These are phyloP conservation scores for Oostethus manadensis DNA, from an alignment of 2,113 vertebrate genomes.

Conservation along the genomic window DNA sequence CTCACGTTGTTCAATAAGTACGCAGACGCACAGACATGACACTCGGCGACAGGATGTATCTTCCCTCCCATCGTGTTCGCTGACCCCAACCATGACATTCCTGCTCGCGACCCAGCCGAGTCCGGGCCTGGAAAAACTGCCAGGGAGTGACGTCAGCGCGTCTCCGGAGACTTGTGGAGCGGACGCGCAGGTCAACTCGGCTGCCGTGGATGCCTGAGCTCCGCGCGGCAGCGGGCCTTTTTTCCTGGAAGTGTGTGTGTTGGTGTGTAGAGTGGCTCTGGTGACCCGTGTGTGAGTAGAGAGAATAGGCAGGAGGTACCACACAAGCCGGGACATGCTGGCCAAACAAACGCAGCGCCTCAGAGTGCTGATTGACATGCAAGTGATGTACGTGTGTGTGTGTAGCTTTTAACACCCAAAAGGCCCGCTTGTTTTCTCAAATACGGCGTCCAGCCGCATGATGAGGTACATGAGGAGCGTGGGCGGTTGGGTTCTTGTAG, in stretches of 20 bases:
- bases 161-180: slow-evolving; percentile 44
- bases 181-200: slow-evolving; percentile 35
- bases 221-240: slow-evolving; percentile 17
- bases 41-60: slow-evolving; percentile 26
- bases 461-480: too few relatives aligned
- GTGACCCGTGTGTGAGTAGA: slow-evolving; percentile 39
- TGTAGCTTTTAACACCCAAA: too few relatives aligned
- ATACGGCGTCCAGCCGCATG: too few relatives aligned
- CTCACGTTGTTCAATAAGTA: background rate
- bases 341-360: slow-evolving; percentile 43
- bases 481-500: background rate
- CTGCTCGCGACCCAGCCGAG: slow-evolving; percentile 38
- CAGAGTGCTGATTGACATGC: background rate
- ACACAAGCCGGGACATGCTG: slow-evolving; percentile 36
- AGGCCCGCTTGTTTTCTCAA: too few relatives aligned
- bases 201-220: slow-evolving; percentile 19
- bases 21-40: background rate
- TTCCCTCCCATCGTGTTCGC: slow-evolving; percentile 15
- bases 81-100: slow-evolving; percentile 39
- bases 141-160: slow-evolving; percentile 44
- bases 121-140: slow-evolving; percentile 45
- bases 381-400: background rate
- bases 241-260: slow-evolving; percentile 62
- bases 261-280: slow-evolving; percentile 36
- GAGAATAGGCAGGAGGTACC: slow-evolving; percentile 37